Evolutionary conservation across 2,888 invertebrate species (phyloP), one percentile per base, ranked within the genome.

Genomic region (Zootermopsis nevadensis): DNA sequence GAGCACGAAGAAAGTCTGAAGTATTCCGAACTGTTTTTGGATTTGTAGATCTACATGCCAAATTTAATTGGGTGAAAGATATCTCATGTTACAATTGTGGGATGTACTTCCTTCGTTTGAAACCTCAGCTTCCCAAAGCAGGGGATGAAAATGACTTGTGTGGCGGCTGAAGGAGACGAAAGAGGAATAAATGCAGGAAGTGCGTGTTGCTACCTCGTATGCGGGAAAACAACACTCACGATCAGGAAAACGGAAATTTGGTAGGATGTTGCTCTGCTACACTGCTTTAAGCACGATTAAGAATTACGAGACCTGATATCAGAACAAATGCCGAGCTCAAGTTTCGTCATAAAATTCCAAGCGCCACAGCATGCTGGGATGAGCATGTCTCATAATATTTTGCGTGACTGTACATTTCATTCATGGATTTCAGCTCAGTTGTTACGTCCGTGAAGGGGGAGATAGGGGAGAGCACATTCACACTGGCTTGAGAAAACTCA

Each of bases 321-420:
- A 48, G 48, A 48, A 15, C 48, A n/a, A n/a, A n/a, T n/a, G n/a
- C n/a, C n/a, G n/a, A n/a, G n/a, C 15, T 48, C 48, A 48, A 48
- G 48, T 48, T 48, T 8, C 27, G 1, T 2, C 6, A 24, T 27
- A 8, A 60, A n/a, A 19, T 55, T 22, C 27, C 3, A 60, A 24
- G 8, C n/a, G 60, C 60, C 60, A 60, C 60, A 27, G 3, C 27
- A 10, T n/a, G n/a, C 15, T 15, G 15, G n/a, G n/a, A 48, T 60
- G 27, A 1, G 30, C 30, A 22, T 66, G 79, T 30, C 33, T 79
- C 79, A n/a, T 66, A 66, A 79, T 24, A 33, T 79, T 79, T 60
- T 53, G 79, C 48, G n/a, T 60, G 60, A n/a, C 66, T 66, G 79
- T 79, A 79, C 79, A 66, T 15, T 79, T 79, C 79, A 79, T 79